phyloP scores from a whole-genome alignment of 1,140 invertebrate species.

The Pectinophora gossypiella region DNA sequence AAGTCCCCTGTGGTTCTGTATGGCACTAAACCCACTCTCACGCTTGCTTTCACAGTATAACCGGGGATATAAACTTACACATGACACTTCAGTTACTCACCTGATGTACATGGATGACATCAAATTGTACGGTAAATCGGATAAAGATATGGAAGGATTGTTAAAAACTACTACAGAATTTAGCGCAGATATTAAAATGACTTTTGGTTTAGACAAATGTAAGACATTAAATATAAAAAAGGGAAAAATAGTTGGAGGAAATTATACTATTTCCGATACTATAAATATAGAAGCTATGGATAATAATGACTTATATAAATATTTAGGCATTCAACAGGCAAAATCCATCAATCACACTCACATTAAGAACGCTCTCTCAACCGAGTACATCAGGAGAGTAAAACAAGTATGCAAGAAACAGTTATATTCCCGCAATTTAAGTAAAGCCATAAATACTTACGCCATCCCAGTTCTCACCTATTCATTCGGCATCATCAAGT shows the following conservation, averaged over 20 bases:
- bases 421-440: too few species aligned
- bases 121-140: too few species aligned
- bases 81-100: slow-evolving; percentile 6
- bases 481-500: slow-evolving; percentile 23
- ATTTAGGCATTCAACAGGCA: slow-evolving; percentile 19
- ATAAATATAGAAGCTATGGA: slow-evolving; percentile 9
- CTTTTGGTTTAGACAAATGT: slow-evolving; percentile 23
- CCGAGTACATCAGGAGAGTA: too few species aligned
- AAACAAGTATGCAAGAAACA: too few species aligned
- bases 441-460: too few species aligned
- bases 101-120: slow-evolving; percentile 19
- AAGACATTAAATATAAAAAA: slow-evolving; percentile 11
- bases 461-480: slow-evolving; percentile 24
- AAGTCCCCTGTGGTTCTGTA: too few species aligned
- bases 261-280: neutral
- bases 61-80: too few species aligned
- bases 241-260: too few species aligned
- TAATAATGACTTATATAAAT: slow-evolving; percentile 18
- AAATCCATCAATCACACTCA: too few species aligned
- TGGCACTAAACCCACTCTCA: too few species aligned
- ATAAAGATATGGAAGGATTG: slow-evolving; percentile 2
- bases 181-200: slow-evolving; percentile 17
- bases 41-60: too few species aligned
- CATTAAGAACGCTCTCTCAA: too few species aligned
- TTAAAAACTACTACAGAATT: slow-evolving; percentile 8